phyloP scores from a whole-genome alignment of 2,888 invertebrate genomes.

The Cyaniris semiargus region DNA sequence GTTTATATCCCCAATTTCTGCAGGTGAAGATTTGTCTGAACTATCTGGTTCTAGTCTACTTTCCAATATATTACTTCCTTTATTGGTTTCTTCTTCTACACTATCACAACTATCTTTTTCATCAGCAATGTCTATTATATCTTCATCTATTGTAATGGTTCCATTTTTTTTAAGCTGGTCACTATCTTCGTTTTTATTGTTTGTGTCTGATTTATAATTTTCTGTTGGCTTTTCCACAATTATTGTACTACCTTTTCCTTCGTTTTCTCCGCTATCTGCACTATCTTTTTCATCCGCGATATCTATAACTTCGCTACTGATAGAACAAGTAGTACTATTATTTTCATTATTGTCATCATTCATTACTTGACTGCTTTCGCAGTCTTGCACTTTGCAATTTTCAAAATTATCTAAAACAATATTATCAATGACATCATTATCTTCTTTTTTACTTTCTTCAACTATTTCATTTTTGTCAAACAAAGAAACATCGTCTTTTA shows the following conservation, averaged over 20 bases:
- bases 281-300: conserved; percentile 38
- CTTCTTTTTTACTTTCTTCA: neutral
- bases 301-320: conserved; percentile 36
- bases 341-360: neutral
- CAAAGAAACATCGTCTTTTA: neutral
- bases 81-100: neutral
- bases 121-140: conserved; percentile 39
- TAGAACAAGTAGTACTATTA: neutral
- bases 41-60: conserved; percentile 28
- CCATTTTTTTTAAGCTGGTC: conserved; percentile 20
- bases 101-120: conserved; percentile 35
- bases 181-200: neutral
- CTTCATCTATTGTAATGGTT: conserved; percentile 28
- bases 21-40: neutral
- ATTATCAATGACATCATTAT: neutral
- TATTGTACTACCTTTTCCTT: neutral
- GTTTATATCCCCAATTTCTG: neutral
- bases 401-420: neutral
- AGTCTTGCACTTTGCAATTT: neutral
- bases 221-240: neutral
- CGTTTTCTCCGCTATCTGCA: neutral
- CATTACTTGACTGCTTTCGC: neutral
- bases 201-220: neutral
- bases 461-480: neutral
- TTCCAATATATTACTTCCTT: conserved; percentile 28